phyloP scores from a whole-genome alignment of 2,113 vertebrate species.

The Rhynchomys soricoides region DNA sequence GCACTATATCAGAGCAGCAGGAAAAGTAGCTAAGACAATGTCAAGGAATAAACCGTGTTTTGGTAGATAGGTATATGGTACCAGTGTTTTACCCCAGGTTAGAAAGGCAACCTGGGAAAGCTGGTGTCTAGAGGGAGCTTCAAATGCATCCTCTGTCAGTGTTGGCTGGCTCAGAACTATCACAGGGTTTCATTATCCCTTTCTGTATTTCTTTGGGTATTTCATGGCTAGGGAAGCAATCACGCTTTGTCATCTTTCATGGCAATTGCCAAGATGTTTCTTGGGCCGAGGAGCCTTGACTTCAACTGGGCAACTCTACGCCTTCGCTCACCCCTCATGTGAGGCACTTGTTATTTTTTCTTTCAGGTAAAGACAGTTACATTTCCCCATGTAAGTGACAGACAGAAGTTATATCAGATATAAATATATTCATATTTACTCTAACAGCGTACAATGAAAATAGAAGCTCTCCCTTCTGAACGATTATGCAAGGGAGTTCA shows the following conservation, averaged over 20 bases:
- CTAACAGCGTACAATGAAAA: slow-evolving; percentile 59
- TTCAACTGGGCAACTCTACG: background rate
- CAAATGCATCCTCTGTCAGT: background rate
- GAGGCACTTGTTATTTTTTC: background rate
- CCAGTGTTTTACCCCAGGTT: background rate
- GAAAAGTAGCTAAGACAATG: background rate
- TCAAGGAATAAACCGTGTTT: background rate
- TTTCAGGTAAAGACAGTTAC: background rate
- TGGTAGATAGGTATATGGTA: background rate
- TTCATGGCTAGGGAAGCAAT: background rate
- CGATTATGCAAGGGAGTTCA: slow-evolving; percentile 70
- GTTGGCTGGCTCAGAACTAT: background rate
- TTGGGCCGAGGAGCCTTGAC: background rate
- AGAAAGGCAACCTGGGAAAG: background rate
- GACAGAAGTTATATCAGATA: slow-evolving; percentile 19
- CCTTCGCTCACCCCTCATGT: background rate
- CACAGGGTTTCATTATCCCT: background rate
- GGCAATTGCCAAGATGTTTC: background rate
- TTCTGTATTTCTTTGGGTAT: background rate
- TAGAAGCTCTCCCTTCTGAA: slow-evolving; percentile 58
- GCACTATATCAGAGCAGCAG: background rate
- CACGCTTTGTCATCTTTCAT: background rate
- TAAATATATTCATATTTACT: slow-evolving; percentile 43
- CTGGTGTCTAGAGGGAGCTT: background rate
- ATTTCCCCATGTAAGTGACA: slow-evolving; percentile 18